Base-by-base conservation (phyloP, 2,888 invertebrate genomes). In the Agrenia bidenticulata region DNA sequence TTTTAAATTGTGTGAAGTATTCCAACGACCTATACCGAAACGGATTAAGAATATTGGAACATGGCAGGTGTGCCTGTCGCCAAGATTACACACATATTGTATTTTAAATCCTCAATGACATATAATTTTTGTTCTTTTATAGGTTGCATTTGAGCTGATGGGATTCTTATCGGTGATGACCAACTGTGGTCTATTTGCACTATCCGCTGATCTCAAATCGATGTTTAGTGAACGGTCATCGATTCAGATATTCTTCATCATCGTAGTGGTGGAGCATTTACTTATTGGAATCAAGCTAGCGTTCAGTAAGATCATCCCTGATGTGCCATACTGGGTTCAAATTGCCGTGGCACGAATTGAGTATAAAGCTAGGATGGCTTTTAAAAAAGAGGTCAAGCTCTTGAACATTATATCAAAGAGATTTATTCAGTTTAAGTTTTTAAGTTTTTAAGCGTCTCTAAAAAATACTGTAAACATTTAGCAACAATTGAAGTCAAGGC, bases 1-100 rank as follows among this genome's bases (percentile, higher is more conserved):
- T 17, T 68, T 45, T 23, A 68, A 68, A 42, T 23, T 51, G 2
- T 45, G 68, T 2, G 26, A 45, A 27, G 64, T 68, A 1, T 65
- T 45, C 41, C 64, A 64, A 19, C 54, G 64, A 1, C 32, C 58
- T 0, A 26, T 55, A 7, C 64, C 68, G 1, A 61, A 39, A 15
- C 17, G 68, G n/a, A 62, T 58, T 1, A 55, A 50, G 2, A 50
- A 49, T 19, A 68, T 68, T 26, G 68, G 68, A 41, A 56, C 64
- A 1, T 68, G 68, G 68, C 54, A 54, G 26, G 55, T 55, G 4
- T 2, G 32, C 2, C 9, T 39, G 39, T 13, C 13, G 9, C 39
- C 13, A 11, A 39, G 13, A 39, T 11, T 39, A 39, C 39, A 39
- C 13, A 11, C 49, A 49, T 9, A 49, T 49, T 11, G 17, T 49